Percentiles rank a stretch among this genome's conserved stretches.
phyloP scores from a whole-genome alignment of 2,888 invertebrate genomes.

The Nebria salina region DNA sequence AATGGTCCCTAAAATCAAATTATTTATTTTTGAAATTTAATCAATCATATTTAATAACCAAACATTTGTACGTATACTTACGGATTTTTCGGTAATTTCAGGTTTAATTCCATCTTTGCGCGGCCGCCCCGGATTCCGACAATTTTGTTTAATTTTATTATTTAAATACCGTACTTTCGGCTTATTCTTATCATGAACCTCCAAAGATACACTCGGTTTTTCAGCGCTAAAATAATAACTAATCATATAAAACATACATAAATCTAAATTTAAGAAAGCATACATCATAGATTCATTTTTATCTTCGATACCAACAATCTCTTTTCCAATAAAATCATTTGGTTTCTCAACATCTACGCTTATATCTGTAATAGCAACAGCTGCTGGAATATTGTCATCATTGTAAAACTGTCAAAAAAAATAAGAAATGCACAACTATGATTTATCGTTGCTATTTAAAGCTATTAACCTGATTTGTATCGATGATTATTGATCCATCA shows the following conservation, averaged over 20 bases:
- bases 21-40: slow-evolving; percentile 1
- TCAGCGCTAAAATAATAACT: neutral
- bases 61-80: neutral
- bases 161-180: slow-evolving; percentile 20
- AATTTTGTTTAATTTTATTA: slow-evolving; percentile 24
- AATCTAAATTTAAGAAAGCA: neutral
- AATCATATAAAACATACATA: neutral
- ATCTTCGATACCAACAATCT: neutral
- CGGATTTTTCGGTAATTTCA: slow-evolving; percentile 24
- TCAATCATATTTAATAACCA: neutral
- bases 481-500: slow-evolving; percentile 47
- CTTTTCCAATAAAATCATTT: neutral
- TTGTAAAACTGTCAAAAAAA: slow-evolving; percentile 24
- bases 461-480: slow-evolving; percentile 37
- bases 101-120: slow-evolving; percentile 27
- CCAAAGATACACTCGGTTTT: no score
- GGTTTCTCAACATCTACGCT: slow-evolving; percentile 25
- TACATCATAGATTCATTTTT: neutral
- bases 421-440: slow-evolving; percentile 7
- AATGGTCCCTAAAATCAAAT: slow-evolving; percentile 45
- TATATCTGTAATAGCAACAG: slow-evolving; percentile 15
- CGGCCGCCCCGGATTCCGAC: slow-evolving; percentile 31
- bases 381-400: slow-evolving; percentile 12
- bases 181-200: slow-evolving; percentile 13
- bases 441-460: neutral